These are phyloP conservation scores for Lithosia quadra DNA, from an alignment of 2,888 invertebrate genomes.

Conservation along the genomic window DNA sequence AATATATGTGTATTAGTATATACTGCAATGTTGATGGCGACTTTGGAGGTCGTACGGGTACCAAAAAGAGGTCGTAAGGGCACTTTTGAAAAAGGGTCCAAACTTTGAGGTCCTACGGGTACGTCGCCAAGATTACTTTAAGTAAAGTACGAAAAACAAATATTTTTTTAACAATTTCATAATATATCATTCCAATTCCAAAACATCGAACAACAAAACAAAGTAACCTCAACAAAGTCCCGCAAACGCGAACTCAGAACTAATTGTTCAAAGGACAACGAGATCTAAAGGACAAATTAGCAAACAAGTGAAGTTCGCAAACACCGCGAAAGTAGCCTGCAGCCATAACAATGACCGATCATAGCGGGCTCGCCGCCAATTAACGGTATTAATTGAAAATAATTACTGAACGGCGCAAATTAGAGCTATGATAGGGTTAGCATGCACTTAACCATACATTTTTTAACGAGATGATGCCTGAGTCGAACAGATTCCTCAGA, in stretches of 20 bases:
- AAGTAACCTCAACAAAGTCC: neutral
- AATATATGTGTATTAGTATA: too few species aligned
- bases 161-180: too few species aligned
- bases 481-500: too few species aligned
- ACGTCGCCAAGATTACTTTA: too few species aligned
- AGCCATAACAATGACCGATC: conserved; percentile 27
- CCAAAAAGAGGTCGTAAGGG: too few species aligned
- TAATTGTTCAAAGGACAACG: conserved; percentile 23
- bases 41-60: too few species aligned
- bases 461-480: neutral
- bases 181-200: too few species aligned
- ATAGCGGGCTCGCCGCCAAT: conserved; percentile 32
- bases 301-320: conserved; percentile 27
- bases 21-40: too few species aligned
- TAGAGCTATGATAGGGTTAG: conserved; percentile 2
- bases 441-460: neutral
- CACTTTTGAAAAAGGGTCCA: too few species aligned
- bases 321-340: conserved; percentile 24
- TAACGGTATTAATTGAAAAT: conserved; percentile 58
- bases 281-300: conserved; percentile 30
- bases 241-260: neutral
- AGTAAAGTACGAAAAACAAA: too few species aligned
- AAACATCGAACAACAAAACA: neutral
- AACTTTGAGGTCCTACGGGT: too few species aligned
- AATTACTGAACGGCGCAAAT: conserved; percentile 52